These are phyloP conservation scores for Brevimyrus niger DNA, from an alignment of 2,113 vertebrate genomes.

Conservation along the genomic window DNA sequence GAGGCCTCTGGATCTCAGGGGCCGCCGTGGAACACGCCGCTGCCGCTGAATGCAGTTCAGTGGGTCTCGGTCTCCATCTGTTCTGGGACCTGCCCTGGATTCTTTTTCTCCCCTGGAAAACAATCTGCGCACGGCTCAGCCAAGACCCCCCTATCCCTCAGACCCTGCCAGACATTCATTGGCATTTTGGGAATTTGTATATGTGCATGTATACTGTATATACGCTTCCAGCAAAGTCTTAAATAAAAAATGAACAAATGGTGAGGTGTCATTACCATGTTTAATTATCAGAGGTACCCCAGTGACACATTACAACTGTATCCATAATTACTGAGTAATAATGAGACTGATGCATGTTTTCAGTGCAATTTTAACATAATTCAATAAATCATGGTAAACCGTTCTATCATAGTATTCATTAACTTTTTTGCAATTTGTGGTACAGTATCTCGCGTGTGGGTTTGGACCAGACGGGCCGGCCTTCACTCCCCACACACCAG, in stretches of 20 bases:
- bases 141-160: not conserved
- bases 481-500: not conserved
- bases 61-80: conserved; percentile 54
- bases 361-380: not conserved
- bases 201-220: not conserved
- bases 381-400: not conserved
- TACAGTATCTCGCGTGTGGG: not conserved
- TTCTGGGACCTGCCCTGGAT: conserved; percentile 44
- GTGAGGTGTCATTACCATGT: not conserved
- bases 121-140: not conserved
- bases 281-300: not conserved
- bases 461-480: not conserved
- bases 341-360: not conserved
- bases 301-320: not conserved
- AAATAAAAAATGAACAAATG: not conserved
- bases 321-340: not conserved
- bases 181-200: not conserved
- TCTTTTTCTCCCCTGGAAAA: conserved; percentile 29
- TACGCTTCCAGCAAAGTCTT: not conserved
- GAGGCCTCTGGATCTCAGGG: conserved; percentile 40
- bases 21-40: conserved; percentile 45
- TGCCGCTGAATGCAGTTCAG: conserved; percentile 48
- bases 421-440: not conserved
- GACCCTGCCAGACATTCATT: not conserved
- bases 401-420: not conserved